These are phyloP conservation scores for Gouania willdenowi DNA, from an alignment of 2,797 vertebrate species.

Conservation along the genomic window DNA sequence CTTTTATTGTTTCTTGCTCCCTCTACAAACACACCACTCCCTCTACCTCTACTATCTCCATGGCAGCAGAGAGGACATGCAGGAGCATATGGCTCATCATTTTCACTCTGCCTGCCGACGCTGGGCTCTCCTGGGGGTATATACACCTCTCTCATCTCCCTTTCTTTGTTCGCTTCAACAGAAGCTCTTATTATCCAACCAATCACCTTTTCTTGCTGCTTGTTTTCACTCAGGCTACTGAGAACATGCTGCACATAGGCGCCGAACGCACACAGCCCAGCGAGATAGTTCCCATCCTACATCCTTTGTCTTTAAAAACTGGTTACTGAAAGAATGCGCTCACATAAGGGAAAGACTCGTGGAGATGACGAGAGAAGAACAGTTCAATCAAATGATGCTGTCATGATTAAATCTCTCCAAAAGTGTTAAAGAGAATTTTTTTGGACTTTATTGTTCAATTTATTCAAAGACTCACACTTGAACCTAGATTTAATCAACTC, in stretches of 20 bases:
- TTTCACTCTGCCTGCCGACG: conserved; percentile 70
- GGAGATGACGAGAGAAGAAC: too few relatives aligned
- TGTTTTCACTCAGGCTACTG: conserved; percentile 13
- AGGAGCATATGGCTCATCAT: conserved; percentile 77
- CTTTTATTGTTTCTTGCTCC: conserved; percentile 30
- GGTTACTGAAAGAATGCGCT: too few relatives aligned
- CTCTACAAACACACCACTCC: conserved; percentile 51
- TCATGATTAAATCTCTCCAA: too few relatives aligned
- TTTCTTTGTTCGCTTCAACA: conserved; percentile 61
- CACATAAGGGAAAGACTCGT: too few relatives aligned
- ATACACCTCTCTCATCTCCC: conserved; percentile 63
- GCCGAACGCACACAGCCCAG: neutral
- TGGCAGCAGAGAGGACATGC: conserved; percentile 68
- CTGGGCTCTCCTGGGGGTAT: conserved; percentile 67
- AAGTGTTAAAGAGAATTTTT: too few relatives aligned
- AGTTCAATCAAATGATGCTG: too few relatives aligned
- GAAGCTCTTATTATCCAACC: conserved; percentile 49
- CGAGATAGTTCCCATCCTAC: neutral
- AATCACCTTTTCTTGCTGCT: conserved; percentile 34
- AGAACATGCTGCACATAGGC: conserved; percentile 28
- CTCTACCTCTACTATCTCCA: conserved; percentile 64
- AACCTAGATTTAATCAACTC: too few relatives aligned
- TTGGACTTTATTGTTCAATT: too few relatives aligned
- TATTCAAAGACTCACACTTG: too few relatives aligned
- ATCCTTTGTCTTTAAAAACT: conserved; percentile 1